Evolutionary conservation across 2,888 invertebrate species (phyloP).

Genomic region (Agrochola lychnidis): DNA sequence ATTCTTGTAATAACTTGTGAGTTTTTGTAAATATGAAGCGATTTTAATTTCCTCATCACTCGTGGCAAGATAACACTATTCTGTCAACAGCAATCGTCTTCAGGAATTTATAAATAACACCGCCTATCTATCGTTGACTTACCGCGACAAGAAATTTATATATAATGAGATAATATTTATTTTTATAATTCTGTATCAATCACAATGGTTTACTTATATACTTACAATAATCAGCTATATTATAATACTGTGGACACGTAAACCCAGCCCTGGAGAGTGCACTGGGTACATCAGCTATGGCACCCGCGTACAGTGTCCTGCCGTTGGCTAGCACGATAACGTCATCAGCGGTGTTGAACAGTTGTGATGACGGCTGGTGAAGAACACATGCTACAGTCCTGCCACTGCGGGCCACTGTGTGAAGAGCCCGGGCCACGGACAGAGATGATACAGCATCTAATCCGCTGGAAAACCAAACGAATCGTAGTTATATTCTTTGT

Average conservation of each 20-base stretch:
- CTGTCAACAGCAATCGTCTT: constrained; percentile 4
- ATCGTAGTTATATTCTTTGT: background rate
- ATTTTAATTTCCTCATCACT: constrained; percentile 9
- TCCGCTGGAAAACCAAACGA: constrained; percentile 83
- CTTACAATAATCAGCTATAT: constrained; percentile 94
- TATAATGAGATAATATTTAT: constrained; percentile 11
- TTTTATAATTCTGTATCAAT: background rate
- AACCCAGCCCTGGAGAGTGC: constrained; percentile 91
- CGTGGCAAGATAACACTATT: constrained; percentile 9
- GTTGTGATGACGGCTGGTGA: constrained; percentile 94
- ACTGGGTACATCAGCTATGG: constrained; percentile 90
- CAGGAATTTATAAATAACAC: background rate
- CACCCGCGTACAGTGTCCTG: constrained; percentile 92
- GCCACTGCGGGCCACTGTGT: constrained; percentile 91
- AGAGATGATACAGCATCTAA: constrained; percentile 93
- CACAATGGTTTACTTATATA: constrained; percentile 41
- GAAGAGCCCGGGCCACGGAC: constrained; percentile 91
- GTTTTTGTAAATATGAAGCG: background rate
- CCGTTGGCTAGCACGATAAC: constrained; percentile 93
- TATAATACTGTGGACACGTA: constrained; percentile 94
- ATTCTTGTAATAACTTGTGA: background rate
- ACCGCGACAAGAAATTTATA: constrained; percentile 9
- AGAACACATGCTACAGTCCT: constrained; percentile 94
- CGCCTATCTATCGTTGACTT: constrained; percentile 16
- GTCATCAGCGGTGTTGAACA: constrained; percentile 94